These are phyloP conservation scores for Drosophila mimetica DNA, from an alignment of 2,888 invertebrate genomes.

Conservation along the genomic window DNA sequence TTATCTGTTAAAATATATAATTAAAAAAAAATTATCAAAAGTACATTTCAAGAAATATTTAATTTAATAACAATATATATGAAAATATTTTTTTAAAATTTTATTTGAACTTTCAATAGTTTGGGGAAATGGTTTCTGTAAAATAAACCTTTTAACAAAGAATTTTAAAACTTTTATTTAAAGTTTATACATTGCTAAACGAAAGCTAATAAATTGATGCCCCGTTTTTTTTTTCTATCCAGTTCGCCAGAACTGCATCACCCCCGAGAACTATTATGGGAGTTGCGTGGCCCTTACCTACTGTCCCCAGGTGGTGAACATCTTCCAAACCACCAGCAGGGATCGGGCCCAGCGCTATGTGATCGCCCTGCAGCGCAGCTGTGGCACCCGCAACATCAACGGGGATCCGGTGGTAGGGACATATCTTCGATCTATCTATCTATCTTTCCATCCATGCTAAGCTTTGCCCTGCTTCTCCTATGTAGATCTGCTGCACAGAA, in stretches of 20 bases:
- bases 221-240: background rate
- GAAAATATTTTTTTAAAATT: too few species aligned
- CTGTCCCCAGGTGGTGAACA: slow-evolving; percentile 79
- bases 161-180: too few species aligned
- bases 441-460: slow-evolving; percentile 12
- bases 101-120: too few species aligned
- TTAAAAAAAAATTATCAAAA: too few species aligned
- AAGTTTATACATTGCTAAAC: background rate
- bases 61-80: too few species aligned
- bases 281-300: slow-evolving; percentile 76
- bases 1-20: too few species aligned
- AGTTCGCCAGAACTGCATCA: slow-evolving; percentile 77
- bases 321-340: slow-evolving; percentile 68
- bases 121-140: background rate
- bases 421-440: background rate
- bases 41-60: too few species aligned
- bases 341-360: slow-evolving; percentile 77
- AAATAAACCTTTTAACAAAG: background rate
- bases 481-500: slow-evolving; percentile 79
- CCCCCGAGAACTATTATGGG: slow-evolving; percentile 82
- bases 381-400: slow-evolving; percentile 78
- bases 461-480: slow-evolving; percentile 14
- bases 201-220: background rate
- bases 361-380: slow-evolving; percentile 74
- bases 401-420: slow-evolving; percentile 82